Evolutionary conservation across 2,888 invertebrate species (phyloP).

Genomic region (Gymnoscelis rufifasciata): DNA sequence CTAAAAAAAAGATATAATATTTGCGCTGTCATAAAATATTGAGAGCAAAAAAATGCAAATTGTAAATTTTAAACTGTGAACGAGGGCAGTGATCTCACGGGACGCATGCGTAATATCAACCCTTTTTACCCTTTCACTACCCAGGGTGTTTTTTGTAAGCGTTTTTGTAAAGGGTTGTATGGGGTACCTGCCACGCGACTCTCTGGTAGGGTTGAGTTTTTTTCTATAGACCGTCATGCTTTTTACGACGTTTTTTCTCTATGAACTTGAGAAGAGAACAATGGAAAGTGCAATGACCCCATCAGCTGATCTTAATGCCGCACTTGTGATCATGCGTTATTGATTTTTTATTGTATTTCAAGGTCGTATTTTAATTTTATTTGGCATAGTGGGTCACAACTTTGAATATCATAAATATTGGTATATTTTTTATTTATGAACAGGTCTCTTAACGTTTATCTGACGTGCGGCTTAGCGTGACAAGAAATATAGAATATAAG

Average conservation of each 20-base stretch:
- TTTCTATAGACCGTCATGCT: constrained; percentile 59
- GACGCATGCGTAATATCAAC: constrained; percentile 76
- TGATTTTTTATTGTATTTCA: constrained; percentile 65
- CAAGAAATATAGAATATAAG: too few relatives aligned
- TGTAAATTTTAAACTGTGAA: constrained; percentile 63
- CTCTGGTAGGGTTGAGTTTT: constrained; percentile 75
- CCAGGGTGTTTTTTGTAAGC: constrained; percentile 72
- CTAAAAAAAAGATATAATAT: neutral
- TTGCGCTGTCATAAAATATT: constrained; percentile 15
- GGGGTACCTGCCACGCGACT: constrained; percentile 75
- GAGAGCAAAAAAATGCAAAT: constrained; percentile 39
- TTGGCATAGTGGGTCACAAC: neutral
- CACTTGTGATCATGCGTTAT: constrained; percentile 67
- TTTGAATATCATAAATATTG: too few relatives aligned
- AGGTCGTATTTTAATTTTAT: constrained; percentile 48
- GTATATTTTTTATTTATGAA: too few relatives aligned
- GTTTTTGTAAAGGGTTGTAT: constrained; percentile 75
- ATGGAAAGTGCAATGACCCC: constrained; percentile 73
- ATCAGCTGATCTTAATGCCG: constrained; percentile 76
- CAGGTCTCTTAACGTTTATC: too few relatives aligned
- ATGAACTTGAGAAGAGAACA: constrained; percentile 52
- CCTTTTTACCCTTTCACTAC: constrained; percentile 77
- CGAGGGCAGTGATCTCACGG: constrained; percentile 69
- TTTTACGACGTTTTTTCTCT: constrained; percentile 63
- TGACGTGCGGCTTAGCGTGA: too few relatives aligned